phyloP scores from a whole-genome alignment of 2,797 vertebrate species.

The Scolopax bukidnonensis region DNA sequence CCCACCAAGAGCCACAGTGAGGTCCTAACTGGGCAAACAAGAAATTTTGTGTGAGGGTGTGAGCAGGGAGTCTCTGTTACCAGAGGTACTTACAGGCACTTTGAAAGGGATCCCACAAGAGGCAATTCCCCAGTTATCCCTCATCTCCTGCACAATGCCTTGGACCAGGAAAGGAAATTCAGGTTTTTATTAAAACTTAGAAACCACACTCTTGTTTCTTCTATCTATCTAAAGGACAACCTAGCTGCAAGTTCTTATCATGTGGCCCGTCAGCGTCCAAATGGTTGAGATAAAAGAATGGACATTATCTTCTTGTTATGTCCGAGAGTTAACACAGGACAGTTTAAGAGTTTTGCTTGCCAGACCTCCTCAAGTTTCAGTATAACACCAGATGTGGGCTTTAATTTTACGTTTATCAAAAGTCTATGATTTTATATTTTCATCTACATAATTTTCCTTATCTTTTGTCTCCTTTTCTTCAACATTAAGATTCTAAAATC shows the following conservation, averaged over 20 bases:
- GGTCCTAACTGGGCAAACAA: not conserved
- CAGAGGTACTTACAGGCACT: not conserved
- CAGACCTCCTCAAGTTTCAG: not conserved
- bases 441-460: not conserved
- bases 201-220: not conserved
- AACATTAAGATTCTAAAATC: not conserved
- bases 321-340: not conserved
- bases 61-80: not conserved
- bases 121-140: not conserved
- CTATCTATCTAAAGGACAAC: not conserved
- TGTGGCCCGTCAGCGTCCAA: not conserved
- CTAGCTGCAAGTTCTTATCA: not conserved
- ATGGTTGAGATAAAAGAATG: not conserved
- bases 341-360: not conserved
- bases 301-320: not conserved
- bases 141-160: not conserved
- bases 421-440: not conserved
- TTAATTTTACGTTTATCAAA: not conserved
- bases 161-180: not conserved
- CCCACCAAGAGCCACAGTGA: not conserved
- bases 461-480: not conserved
- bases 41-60: rapidly evolving
- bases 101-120: not conserved
- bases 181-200: not conserved
- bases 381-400: not conserved